A percentile compares a stretch with the other conserved stretches of the same genome.
Evolutionary conservation across 53 echinoderm and acorn worm species (phyloP).

Genomic region (Holothuria leucospilota): DNA sequence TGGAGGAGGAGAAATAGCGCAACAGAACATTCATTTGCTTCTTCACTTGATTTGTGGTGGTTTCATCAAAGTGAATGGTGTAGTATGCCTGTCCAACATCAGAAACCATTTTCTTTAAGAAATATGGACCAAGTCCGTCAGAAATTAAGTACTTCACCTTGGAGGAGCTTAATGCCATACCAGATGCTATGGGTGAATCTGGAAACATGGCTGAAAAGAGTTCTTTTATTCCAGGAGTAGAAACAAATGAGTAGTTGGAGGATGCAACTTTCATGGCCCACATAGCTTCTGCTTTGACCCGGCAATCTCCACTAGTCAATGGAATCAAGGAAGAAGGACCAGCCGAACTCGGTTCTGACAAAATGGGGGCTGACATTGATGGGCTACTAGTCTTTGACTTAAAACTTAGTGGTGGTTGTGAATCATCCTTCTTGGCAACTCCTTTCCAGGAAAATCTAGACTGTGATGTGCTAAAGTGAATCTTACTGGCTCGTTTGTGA

Average conservation of each 20-base stretch:
- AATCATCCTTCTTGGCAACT: too few relatives aligned
- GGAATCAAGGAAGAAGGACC: constrained; percentile 1
- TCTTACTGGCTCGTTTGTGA: background rate
- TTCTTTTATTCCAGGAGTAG: constrained; percentile 2
- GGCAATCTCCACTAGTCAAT: background rate
- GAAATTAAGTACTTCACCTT: background rate
- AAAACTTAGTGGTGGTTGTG: background rate
- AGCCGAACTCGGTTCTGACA: background rate
- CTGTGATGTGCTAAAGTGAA: too few relatives aligned
- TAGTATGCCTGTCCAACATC: too few relatives aligned
- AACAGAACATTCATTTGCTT: too few relatives aligned
- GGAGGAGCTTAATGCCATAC: background rate
- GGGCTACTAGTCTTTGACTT: constrained; percentile 4
- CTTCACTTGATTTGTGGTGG: too few relatives aligned
- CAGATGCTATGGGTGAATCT: constrained; percentile 9
- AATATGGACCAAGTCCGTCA: too few relatives aligned
- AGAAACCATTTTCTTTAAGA: too few relatives aligned
- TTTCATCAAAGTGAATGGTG: too few relatives aligned
- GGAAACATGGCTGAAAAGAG: constrained; percentile 19
- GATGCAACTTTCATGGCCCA: constrained; percentile 38
- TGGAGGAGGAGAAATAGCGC: too few relatives aligned
- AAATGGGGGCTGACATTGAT: background rate
- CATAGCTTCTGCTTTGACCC: constrained; percentile 8
- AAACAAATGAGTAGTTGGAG: constrained; percentile 21
- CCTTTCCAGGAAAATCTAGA: too few relatives aligned